Conservation (phyloP, 2,113 vertebrate genomes). For the Corythaixoides concolor region DNA sequence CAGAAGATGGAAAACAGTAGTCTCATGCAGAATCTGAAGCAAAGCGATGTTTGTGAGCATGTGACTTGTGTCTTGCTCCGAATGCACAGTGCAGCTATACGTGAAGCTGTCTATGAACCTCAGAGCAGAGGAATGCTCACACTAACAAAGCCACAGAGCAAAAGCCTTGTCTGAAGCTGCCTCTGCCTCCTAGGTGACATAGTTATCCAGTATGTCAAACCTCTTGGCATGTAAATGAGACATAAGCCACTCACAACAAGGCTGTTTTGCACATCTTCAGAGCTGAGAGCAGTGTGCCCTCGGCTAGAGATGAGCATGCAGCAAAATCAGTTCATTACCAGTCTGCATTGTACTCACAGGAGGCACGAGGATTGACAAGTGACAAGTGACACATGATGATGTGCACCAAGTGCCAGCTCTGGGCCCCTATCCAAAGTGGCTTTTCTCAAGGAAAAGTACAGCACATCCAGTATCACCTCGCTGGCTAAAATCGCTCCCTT, state of each 20-base stretch:
- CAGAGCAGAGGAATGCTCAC: neutral
- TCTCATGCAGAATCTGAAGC: neutral
- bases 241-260: neutral
- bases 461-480: neutral
- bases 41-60: rapidly evolving
- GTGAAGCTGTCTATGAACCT: neutral
- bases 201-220: neutral
- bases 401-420: neutral
- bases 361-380: neutral
- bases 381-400: neutral
- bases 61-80: rapidly evolving
- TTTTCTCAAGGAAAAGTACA: slow-evolving; percentile 30
- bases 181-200: rapidly evolving
- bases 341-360: neutral
- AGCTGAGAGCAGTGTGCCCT: neutral
- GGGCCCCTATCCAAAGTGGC: neutral
- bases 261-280: neutral
- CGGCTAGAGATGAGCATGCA: neutral
- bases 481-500: neutral
- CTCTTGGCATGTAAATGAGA: neutral
- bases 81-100: neutral
- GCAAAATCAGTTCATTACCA: neutral
- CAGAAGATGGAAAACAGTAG: neutral
- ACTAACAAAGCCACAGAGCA: neutral
- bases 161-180: neutral